Evolutionary conservation across 2,888 invertebrate genomes (phyloP).

Genomic region (Trilocha varians): DNA sequence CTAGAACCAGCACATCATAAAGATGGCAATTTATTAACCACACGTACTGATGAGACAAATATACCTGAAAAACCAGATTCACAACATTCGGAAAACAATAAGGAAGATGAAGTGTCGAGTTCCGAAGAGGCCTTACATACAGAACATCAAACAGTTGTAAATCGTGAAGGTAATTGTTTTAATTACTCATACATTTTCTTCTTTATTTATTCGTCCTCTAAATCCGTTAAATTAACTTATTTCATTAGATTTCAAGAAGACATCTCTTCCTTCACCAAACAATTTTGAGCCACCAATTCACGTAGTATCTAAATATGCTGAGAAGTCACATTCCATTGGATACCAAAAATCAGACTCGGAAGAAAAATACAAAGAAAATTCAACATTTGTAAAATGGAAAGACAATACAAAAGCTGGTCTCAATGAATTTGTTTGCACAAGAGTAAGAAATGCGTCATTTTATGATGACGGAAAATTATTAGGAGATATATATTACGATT

Average conservation of each 20-base stretch:
- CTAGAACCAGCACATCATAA: conserved; percentile 18
- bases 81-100: conserved; percentile 50
- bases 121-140: conserved; percentile 76
- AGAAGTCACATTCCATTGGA: conserved; percentile 12
- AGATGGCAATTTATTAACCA: conserved; percentile 12
- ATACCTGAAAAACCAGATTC: conserved; percentile 44
- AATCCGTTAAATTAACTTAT: conserved; percentile 1
- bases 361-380: conserved; percentile 19
- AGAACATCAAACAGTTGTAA: conserved; percentile 16
- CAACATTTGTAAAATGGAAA: conserved; percentile 18
- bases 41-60: conserved; percentile 25
- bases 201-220: background rate
- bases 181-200: background rate
- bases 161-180: conserved; percentile 26
- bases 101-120: conserved; percentile 84
- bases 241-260: conserved; percentile 23
- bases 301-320: conserved; percentile 28
- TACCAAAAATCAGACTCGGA: conserved; percentile 14
- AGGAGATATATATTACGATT: conserved; percentile 71
- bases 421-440: conserved; percentile 15
- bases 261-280: conserved; percentile 21
- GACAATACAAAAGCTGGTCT: conserved; percentile 19
- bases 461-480: conserved; percentile 47
- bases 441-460: conserved; percentile 16
- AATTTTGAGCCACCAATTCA: conserved; percentile 43